Conservation (phyloP, 2,888 invertebrate species). For the Macrophya annulata region DNA sequence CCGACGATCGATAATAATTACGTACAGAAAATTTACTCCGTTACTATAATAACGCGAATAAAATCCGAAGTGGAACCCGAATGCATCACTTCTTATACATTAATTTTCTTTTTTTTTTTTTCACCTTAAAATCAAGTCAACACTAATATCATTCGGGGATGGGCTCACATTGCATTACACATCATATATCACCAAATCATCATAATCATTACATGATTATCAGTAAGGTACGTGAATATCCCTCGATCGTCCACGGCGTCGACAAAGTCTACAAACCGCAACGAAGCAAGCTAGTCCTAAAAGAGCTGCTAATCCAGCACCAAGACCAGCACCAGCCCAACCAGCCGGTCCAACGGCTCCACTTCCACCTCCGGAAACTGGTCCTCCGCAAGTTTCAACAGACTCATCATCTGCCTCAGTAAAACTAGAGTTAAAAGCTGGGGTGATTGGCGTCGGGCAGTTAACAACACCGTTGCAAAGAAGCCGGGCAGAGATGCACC, state of each 20-base stretch:
- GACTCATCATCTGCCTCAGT: slow-evolving; percentile 88
- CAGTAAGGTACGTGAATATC: slow-evolving; percentile 85
- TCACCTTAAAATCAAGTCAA: background rate
- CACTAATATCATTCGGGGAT: background rate
- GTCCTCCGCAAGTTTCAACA: slow-evolving; percentile 85
- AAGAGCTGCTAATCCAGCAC: slow-evolving; percentile 83
- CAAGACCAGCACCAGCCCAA: slow-evolving; percentile 85
- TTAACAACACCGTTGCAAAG: slow-evolving; percentile 94
- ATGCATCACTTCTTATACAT: background rate
- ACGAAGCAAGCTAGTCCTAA: slow-evolving; percentile 83
- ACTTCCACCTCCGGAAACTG: slow-evolving; percentile 79
- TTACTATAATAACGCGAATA: background rate
- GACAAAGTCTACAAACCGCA: slow-evolving; percentile 84
- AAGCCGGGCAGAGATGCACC: slow-evolving; percentile 91
- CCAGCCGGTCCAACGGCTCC: slow-evolving; percentile 80
- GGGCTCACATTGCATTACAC: background rate
- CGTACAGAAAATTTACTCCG: background rate
- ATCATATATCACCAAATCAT: background rate
- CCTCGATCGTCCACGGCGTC: slow-evolving; percentile 83
- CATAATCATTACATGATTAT: slow-evolving; percentile 63
- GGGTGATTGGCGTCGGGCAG: slow-evolving; percentile 86
- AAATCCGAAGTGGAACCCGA: background rate
- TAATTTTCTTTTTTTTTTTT: background rate
- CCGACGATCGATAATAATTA: slow-evolving; percentile 12
- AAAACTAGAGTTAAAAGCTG: slow-evolving; percentile 64